These are phyloP conservation scores for Phrynocephalus vlangalii DNA, from an alignment of 2,797 vertebrate species.

Conservation along the genomic window DNA sequence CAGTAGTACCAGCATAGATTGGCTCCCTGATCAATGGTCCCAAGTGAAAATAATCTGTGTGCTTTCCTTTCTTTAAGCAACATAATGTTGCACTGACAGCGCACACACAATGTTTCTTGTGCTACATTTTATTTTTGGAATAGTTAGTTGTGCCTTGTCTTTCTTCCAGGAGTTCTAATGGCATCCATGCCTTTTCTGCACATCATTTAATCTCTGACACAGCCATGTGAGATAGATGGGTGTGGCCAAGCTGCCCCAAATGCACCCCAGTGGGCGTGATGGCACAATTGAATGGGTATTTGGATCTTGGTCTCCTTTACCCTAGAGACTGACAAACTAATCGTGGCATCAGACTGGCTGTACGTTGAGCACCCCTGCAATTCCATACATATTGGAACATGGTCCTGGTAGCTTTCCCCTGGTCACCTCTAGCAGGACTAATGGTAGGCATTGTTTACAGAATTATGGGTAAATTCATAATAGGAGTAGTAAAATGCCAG, in stretches of 20 bases:
- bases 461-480: background rate
- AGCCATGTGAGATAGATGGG: no score
- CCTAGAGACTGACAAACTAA: background rate
- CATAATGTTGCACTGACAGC: background rate
- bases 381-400: background rate
- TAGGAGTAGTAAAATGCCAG: background rate
- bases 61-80: background rate
- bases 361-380: no score
- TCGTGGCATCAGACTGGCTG: no score
- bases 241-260: background rate
- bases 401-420: background rate
- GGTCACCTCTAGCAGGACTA: background rate
- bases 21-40: background rate
- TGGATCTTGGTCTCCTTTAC: background rate
- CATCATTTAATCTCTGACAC: background rate
- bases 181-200: background rate
- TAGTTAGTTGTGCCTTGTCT: background rate
- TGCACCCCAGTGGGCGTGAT: background rate
- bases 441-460: background rate
- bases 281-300: background rate
- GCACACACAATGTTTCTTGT: background rate
- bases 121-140: background rate
- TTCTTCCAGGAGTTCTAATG: background rate
- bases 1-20: no score
- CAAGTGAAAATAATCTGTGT: background rate